Conservation (phyloP, 2,797 vertebrate species). For the Halcyon badia region DNA sequence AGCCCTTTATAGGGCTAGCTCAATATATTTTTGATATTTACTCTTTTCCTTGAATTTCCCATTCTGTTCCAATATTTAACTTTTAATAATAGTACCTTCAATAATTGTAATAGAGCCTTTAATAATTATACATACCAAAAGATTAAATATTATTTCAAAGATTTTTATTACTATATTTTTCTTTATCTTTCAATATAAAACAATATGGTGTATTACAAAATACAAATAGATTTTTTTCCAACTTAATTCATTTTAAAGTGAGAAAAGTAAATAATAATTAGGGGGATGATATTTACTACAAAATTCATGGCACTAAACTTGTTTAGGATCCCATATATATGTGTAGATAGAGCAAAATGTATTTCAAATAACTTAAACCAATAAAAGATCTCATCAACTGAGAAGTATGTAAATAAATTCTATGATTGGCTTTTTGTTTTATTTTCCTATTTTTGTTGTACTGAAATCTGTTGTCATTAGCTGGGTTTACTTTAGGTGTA, state of each 20-base stretch:
- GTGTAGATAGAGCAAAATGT: background rate
- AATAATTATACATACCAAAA: background rate
- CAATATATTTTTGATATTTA: background rate
- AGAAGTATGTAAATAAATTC: background rate
- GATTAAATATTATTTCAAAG: background rate
- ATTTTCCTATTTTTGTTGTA: background rate
- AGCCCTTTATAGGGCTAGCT: background rate
- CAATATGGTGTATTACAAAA: background rate
- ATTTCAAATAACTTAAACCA: background rate
- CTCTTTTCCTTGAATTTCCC: background rate
- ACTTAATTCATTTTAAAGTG: background rate
- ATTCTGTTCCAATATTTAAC: background rate
- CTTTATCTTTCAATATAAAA: background rate
- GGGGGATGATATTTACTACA: background rate
- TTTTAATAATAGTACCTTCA: background rate
- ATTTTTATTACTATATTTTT: background rate
- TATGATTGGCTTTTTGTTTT: background rate
- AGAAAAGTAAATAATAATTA: background rate
- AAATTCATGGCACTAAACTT: constrained; percentile 29
- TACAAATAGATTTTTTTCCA: background rate
- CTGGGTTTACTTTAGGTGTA: background rate
- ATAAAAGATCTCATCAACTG: background rate
- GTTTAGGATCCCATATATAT: background rate
- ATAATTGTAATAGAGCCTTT: no score
- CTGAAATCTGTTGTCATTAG: background rate